Evolutionary conservation across 92 coral and sea anemone genomes (phyloP).

Genomic region (Epizoanthus fatuus): DNA sequence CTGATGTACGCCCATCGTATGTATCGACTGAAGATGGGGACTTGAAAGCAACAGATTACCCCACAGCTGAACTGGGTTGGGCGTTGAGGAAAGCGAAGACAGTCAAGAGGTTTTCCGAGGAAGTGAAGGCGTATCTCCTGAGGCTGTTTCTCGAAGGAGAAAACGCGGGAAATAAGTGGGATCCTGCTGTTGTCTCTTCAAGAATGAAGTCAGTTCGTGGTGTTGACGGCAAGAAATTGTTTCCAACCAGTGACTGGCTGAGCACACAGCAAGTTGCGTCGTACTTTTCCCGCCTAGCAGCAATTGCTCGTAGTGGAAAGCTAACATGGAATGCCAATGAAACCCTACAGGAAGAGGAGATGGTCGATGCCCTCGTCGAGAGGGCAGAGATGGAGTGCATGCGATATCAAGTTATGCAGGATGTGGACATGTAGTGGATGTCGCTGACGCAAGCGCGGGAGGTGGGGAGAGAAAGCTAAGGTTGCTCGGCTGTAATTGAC

Average conservation of each 20-base stretch:
- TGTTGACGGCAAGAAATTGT: conserved; percentile 27
- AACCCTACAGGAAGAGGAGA: conserved; percentile 7
- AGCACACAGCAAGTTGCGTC: conserved; percentile 29
- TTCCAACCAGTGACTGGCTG: conserved; percentile 42
- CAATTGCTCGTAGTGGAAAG: conserved; percentile 32
- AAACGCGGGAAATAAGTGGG: conserved; percentile 30
- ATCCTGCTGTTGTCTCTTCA: conserved; percentile 26
- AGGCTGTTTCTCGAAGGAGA: conserved; percentile 47
- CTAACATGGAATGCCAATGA: not conserved
- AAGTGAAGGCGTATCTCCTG: conserved; percentile 21
- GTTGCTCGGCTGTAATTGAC: too few relatives aligned
- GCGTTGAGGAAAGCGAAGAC: not conserved
- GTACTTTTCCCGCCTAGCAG: conserved; percentile 44
- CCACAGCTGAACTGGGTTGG: not conserved
- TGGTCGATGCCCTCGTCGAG: conserved; percentile 30
- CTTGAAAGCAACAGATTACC: not conserved
- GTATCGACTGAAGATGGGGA: not conserved
- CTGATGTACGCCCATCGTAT: conserved; percentile 20
- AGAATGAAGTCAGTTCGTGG: conserved; percentile 17
- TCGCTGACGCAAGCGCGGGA: too few relatives aligned
- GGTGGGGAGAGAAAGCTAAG: too few relatives aligned
- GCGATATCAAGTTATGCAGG: conserved; percentile 10
- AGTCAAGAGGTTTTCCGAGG: not conserved
- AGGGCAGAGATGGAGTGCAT: conserved; percentile 24
- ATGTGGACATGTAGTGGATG: conserved; percentile 22